Evolutionary conservation across 2,797 vertebrate genomes (phyloP).

Genomic region (Novumbra hubbsi): DNA sequence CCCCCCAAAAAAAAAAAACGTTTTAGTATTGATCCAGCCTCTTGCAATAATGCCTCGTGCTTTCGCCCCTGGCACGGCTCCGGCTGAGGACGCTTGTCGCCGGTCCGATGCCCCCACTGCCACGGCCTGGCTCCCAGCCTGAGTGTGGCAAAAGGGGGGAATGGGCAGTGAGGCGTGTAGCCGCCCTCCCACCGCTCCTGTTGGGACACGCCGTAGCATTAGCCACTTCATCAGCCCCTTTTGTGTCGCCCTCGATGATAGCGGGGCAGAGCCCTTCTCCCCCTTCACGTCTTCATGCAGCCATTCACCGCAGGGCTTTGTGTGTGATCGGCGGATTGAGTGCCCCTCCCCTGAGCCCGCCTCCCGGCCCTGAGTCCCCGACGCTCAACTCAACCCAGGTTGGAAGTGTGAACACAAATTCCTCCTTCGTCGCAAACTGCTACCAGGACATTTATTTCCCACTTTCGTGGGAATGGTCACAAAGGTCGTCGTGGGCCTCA

Average conservation of each 20-base stretch:
- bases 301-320: conserved; percentile 59
- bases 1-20: conserved; percentile 8
- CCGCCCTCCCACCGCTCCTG: conserved; percentile 67
- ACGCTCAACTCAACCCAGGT: conserved; percentile 14
- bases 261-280: conserved; percentile 40
- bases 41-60: conserved; percentile 53
- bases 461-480: no score
- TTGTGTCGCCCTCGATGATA: conserved; percentile 73
- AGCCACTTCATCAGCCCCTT: conserved; percentile 77
- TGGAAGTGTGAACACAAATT: neutral
- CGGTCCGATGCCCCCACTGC: conserved; percentile 16
- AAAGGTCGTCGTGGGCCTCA: no score
- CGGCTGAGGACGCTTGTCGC: conserved; percentile 59
- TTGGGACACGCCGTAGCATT: conserved; percentile 74
- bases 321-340: conserved; percentile 53
- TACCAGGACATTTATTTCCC: no score
- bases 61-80: conserved; percentile 57
- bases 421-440: neutral
- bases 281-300: conserved; percentile 59
- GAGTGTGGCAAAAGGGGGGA: conserved; percentile 37
- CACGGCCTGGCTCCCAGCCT: conserved; percentile 52
- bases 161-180: conserved; percentile 66
- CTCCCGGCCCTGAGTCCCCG: conserved; percentile 19
- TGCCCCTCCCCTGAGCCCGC: conserved; percentile 6
- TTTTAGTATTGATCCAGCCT: conserved; percentile 58